Percentiles rank a stretch among this genome's conserved stretches.
phyloP scores from a whole-genome alignment of 1,140 invertebrate species.

The Ceratina australensis region DNA sequence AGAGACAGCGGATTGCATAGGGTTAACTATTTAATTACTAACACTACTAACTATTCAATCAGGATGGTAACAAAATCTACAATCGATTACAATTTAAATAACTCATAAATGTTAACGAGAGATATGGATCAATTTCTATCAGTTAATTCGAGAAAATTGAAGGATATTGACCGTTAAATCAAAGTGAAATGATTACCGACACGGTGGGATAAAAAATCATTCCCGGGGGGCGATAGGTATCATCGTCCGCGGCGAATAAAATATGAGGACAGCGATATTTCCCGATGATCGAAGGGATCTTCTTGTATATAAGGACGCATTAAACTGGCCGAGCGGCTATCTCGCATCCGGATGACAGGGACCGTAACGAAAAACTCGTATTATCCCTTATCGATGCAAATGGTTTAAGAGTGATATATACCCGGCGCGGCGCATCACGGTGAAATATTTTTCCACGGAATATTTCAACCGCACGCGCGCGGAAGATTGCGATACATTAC shows the following conservation, averaged over 20 bases:
- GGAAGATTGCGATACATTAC: constrained; percentile 19
- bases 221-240: not conserved
- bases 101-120: not conserved
- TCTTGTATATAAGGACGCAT: not conserved
- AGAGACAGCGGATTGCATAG: no score
- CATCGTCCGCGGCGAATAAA: not conserved
- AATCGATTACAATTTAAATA: no score
- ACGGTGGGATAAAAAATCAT: no score
- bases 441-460: constrained; percentile 28
- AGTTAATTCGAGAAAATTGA: not conserved
- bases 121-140: not conserved
- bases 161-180: not conserved
- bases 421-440: not conserved
- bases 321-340: constrained; percentile 1
- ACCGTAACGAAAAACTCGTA: constrained; percentile 8
- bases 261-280: constrained; percentile 10
- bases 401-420: constrained; percentile 17
- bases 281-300: constrained; percentile 2
- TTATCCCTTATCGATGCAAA: constrained; percentile 23
- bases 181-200: no score
- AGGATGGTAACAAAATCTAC: no score
- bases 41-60: no score
- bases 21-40: no score
- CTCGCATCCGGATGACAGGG: constrained; percentile 2
- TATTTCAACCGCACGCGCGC: constrained; percentile 1